Conservation (phyloP, 2,113 vertebrate species). For the Zeus faber region DNA sequence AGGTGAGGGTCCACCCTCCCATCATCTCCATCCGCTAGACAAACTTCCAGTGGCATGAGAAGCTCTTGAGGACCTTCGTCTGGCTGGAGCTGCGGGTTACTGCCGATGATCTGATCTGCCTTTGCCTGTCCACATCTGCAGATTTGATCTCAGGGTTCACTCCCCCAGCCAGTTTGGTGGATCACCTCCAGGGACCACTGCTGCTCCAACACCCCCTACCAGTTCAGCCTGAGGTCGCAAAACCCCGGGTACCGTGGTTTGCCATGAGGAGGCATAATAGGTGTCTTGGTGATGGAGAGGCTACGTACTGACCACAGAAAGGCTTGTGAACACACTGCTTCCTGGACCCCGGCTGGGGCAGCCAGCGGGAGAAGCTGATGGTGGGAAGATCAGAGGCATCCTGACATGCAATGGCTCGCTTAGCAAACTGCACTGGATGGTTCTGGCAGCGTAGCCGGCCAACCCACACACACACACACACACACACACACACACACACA, state of each 20-base stretch:
- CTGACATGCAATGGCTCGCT: too few species aligned
- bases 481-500: background rate
- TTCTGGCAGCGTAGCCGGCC: background rate
- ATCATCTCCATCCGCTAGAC: too few species aligned
- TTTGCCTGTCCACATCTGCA: too few species aligned
- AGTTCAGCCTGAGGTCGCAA: constrained; percentile 1
- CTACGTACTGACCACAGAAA: too few species aligned
- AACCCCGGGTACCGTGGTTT: background rate
- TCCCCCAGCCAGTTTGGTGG: too few species aligned
- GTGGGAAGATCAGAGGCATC: background rate
- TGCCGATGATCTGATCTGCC: too few species aligned
- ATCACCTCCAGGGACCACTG: background rate
- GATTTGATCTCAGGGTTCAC: too few species aligned
- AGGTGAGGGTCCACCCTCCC: background rate
- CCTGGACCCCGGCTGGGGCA: background rate
- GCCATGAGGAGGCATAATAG: background rate
- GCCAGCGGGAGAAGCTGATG: background rate
- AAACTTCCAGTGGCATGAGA: too few species aligned
- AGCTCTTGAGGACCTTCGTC: too few species aligned
- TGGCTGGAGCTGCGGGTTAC: background rate
- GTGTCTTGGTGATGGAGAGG: too few species aligned
- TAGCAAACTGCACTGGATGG: too few species aligned
- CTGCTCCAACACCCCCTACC: background rate
- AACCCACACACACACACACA: background rate
- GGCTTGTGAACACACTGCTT: background rate